Evolutionary conservation across 2,888 invertebrate species (phyloP), one percentile per base, ranked within the genome.

Genomic region (Mythimna ferrago): DNA sequence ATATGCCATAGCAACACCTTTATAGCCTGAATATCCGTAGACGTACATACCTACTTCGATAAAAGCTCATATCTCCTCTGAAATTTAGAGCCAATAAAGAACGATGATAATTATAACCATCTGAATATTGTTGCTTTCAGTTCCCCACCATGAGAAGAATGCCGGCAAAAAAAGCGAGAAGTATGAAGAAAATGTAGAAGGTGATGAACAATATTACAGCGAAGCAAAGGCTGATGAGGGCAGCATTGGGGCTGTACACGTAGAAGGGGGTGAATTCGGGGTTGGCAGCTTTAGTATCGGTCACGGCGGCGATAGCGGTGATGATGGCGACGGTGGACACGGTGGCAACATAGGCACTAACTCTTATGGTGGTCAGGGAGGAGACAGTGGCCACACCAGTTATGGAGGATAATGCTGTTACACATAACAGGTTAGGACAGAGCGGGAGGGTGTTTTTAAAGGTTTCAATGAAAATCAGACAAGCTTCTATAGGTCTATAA

Each of bases 281-380:
- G 9, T 0, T 19, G 58, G 64, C 19, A 16, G 32, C 3, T 67
- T 75, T 6, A 73, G 63, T 35, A 54, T 58, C 53, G 26, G 48
- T 14, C 66, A 72, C 9, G 74, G 62, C 0, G 74, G 74, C 1
- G 14, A 48, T 0, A 66, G 53, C 21, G 16, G 1, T n/a, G 53
- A 26, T 1, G 2, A 63, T 0, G 75, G 74, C 2, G n/a, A 67
- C 11, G 75, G 74, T 2, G 67, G 75, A 10, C 74, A 72, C 26
- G 72, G 72, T 0, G 61, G 73, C 1, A 74, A 72, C 48, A n/a
- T 38, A 0, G 58, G 48, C 3, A n/a, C 14, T 21, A 76, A 44
- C 6, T 44, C 51, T n/a, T 67, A 74, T 54, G 67, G 67, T 1
- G 60, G 64, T 7, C 2, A 11, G 9, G 73, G 48, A 19, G 67